phyloP scores from a whole-genome alignment of 2,113 vertebrate species.

The Poeciliopsis turrubarensis region DNA sequence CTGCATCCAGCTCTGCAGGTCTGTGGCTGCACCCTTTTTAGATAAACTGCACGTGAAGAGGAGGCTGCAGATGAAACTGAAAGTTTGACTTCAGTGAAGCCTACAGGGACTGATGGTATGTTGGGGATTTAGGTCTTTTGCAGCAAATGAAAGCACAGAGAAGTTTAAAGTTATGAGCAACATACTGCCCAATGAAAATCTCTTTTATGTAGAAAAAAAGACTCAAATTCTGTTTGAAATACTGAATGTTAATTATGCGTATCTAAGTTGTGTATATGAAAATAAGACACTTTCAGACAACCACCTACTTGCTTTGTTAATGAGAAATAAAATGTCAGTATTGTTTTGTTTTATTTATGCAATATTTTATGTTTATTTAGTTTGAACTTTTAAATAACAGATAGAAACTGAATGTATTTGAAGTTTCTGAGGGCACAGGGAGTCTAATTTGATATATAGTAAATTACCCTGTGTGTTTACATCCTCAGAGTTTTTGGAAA shows the following conservation, averaged over 20 bases:
- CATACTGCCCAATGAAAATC: slow-evolving; percentile 64
- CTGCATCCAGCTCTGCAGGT: slow-evolving; percentile 38
- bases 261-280: slow-evolving; percentile 33
- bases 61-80: slow-evolving; percentile 43
- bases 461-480: slow-evolving; percentile 24
- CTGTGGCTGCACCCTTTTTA: not conserved
- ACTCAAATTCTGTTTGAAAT: slow-evolving; percentile 16
- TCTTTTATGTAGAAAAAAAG: slow-evolving; percentile 34
- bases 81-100: slow-evolving; percentile 78
- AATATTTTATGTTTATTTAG: slow-evolving; percentile 36
- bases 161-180: slow-evolving; percentile 48
- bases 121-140: slow-evolving; percentile 38
- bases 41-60: slow-evolving; percentile 11
- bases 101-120: slow-evolving; percentile 41
- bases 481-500: slow-evolving; percentile 50
- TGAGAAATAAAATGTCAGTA: slow-evolving; percentile 30
- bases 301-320: slow-evolving; percentile 40
- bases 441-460: slow-evolving; percentile 28
- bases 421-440: slow-evolving; percentile 37
- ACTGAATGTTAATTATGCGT: slow-evolving; percentile 29
- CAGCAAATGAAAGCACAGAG: slow-evolving; percentile 61
- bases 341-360: slow-evolving; percentile 40
- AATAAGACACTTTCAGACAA: slow-evolving; percentile 34
- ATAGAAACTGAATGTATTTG: slow-evolving; percentile 59
- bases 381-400: slow-evolving; percentile 29